Evolutionary conservation across 2,888 invertebrate species (phyloP), one percentile per base, ranked within the genome.

Genomic region (Hipparchia semele): DNA sequence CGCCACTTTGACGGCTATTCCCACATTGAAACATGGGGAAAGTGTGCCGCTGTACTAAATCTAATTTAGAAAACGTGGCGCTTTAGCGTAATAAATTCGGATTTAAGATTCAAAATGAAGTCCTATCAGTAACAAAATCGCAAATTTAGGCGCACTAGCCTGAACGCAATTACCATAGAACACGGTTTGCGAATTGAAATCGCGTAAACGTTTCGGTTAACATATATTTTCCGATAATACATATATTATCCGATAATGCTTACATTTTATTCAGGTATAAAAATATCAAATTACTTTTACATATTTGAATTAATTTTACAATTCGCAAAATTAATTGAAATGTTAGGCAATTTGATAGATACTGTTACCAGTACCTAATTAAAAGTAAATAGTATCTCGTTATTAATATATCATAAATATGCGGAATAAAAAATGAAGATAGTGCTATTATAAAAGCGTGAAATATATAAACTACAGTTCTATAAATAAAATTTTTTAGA

Each of bases 41-140:
- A 86, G 82, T 86, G 83, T 86, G 85, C 87, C 86, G 83, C 85
- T 86, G 81, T 82, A 82, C 85, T 84, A 88, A 90, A 91, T 90
- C 87, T 87, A 90, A 90, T 91, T 90, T 87, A 78, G 75, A 76
- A 73, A 78, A 71, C 73, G 67, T 67, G 65, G 69, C 53, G 61
- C 71, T 69, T 70, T 67, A 70, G 69, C 67, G 74, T 70, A 65
- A 73, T 75, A 72, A 73, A 77, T 74, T 74, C 13, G 65, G 72
- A 73, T 73, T 71, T 73, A 67, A 69, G 70, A 69, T 61, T 69
- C 69, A 51, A 69, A 69, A 69, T 61, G 61, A 53, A 69, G 46
- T 68, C 51, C 59, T 68, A 59, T 59, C 68, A 59, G 51, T 68
- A 68, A 51, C 53, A 39, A 68, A 60, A 60, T 61, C 53, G 51